A percentile compares a stretch with the other conserved stretches of the same genome.
Evolutionary conservation across 1,140 invertebrate species (phyloP).

Genomic region (Melanaphis sacchari): DNA sequence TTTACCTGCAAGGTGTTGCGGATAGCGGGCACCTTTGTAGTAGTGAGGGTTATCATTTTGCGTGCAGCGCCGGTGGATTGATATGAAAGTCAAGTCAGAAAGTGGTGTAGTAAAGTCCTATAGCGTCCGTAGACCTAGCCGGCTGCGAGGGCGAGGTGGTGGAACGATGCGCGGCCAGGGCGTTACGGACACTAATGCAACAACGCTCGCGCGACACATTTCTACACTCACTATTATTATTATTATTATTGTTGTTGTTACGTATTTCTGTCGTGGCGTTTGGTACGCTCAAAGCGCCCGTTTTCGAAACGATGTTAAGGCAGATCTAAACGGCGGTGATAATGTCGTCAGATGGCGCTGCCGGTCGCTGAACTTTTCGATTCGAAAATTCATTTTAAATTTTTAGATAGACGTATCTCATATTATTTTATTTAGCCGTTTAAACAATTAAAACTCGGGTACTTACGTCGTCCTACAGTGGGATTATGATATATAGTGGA

Average conservation of each 20-base stretch:
- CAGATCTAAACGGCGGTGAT: not conserved
- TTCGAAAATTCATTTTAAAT: too few relatives aligned
- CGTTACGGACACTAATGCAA: not conserved
- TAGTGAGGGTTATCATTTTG: not conserved
- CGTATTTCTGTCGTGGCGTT: not conserved
- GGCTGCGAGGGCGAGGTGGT: not conserved
- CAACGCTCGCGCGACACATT: not conserved
- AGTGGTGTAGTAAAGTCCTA: not conserved
- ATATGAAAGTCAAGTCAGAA: not conserved
- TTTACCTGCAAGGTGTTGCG: constrained; percentile 26
- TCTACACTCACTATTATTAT: not conserved
- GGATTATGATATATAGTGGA: too few relatives aligned
- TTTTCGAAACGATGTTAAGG: constrained; percentile 35
- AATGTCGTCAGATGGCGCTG: not conserved
- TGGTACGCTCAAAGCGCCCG: not conserved
- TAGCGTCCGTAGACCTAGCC: not conserved
- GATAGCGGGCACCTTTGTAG: not conserved
- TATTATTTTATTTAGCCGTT: too few relatives aligned
- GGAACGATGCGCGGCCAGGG: not conserved
- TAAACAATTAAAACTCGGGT: too few relatives aligned
- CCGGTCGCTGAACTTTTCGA: not conserved
- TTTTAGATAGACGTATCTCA: too few relatives aligned
- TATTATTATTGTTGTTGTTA: too few relatives aligned
- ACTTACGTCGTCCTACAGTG: too few relatives aligned
- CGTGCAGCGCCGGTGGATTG: not conserved